Conservation (phyloP, 1,140 invertebrate genomes). For the Atta texana region DNA sequence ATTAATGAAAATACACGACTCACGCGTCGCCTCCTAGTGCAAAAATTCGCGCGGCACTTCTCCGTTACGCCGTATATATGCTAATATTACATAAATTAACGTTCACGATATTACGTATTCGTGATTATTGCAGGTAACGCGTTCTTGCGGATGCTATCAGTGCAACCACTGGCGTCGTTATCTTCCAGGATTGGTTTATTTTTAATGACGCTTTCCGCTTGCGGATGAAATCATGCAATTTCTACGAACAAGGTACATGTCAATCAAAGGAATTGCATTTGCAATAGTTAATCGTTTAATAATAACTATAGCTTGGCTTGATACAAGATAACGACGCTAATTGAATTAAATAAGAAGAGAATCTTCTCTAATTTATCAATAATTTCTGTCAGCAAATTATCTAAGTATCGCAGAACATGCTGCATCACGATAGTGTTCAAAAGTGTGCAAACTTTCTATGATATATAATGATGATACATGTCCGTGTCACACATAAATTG, state of each 20-base stretch:
- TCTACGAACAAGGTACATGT: not conserved
- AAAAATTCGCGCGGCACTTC: constrained; percentile 18
- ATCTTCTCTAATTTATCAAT: not conserved
- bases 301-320: not conserved
- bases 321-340: not conserved
- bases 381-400: not conserved
- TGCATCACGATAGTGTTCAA: not conserved
- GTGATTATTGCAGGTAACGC: constrained; percentile 21
- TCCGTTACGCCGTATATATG: not conserved
- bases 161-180: not conserved
- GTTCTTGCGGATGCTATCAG: constrained; percentile 21
- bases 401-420: not conserved
- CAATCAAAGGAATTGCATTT: not conserved
- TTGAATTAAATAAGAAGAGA: constrained; percentile 8
- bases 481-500: not conserved
- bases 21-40: not conserved
- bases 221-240: constrained; percentile 23
- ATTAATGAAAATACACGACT: constrained; percentile 39
- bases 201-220: not conserved
- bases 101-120: constrained; percentile 25
- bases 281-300: not conserved
- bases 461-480: not conserved
- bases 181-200: constrained; percentile 1
- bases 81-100: constrained; percentile 29
- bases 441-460: constrained; percentile 9